Percentiles rank a stretch among this genome's conserved stretches.
Evolutionary conservation across 2,888 invertebrate genomes (phyloP).

Genomic region (Nesidiocoris tenuis): DNA sequence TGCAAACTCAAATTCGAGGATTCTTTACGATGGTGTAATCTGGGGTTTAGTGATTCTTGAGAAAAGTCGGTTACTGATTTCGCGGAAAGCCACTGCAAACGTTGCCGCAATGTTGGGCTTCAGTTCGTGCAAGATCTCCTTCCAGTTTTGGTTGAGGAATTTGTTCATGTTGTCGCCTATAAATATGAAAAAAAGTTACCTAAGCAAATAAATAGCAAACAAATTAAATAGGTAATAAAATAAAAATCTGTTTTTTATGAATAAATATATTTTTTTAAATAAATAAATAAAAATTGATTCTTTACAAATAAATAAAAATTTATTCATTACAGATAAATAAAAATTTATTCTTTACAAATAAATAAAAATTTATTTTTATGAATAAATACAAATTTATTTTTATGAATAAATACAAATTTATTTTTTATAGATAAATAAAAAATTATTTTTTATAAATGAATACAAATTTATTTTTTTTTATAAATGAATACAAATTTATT

Average conservation of each 20-base stretch:
- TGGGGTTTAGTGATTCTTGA: constrained; percentile 50
- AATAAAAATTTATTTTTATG: no score
- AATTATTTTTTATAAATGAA: no score
- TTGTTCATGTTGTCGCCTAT: constrained; percentile 56
- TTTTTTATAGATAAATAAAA: no score
- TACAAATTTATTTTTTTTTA: no score
- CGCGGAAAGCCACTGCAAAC: constrained; percentile 53
- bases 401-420: no score
- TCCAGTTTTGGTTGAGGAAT: constrained; percentile 51
- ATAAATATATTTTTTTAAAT: neutral
- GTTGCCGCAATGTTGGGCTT: constrained; percentile 53
- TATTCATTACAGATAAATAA: no score
- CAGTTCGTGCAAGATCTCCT: constrained; percentile 55
- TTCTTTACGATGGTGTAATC: constrained; percentile 23
- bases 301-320: neutral
- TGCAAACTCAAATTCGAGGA: no score
- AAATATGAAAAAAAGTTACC: constrained; percentile 18
- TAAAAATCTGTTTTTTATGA: neutral
- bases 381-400: no score
- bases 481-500: no score
- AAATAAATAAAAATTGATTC: neutral
- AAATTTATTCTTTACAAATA: no score
- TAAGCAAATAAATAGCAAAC: neutral
- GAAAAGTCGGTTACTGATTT: constrained; percentile 55
- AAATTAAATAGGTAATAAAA: neutral